A percentile compares a stretch with the other conserved stretches of the same genome.
Conservation (phyloP, 1,140 invertebrate species). For the Camponotus floridanus region DNA sequence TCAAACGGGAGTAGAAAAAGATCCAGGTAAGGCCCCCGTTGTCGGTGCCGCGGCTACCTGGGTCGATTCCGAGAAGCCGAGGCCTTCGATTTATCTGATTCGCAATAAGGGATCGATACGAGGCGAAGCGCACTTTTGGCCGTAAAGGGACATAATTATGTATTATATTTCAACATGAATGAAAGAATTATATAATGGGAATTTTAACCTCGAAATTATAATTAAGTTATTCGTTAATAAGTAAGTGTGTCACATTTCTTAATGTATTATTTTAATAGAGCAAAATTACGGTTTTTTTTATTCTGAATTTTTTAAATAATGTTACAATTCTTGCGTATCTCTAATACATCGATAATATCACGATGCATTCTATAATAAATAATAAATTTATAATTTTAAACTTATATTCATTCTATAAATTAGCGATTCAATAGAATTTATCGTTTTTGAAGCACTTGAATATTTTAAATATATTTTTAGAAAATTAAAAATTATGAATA, state of each 20-base stretch:
- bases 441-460: too few relatives aligned
- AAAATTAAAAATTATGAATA: background rate
- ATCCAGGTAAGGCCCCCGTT: constrained; percentile 33
- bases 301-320: constrained; percentile 1
- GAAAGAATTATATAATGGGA: background rate
- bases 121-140: constrained; percentile 41
- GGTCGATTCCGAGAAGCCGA: constrained; percentile 78
- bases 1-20: constrained; percentile 37
- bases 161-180: constrained; percentile 17
- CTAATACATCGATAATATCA: background rate
- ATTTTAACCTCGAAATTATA: background rate
- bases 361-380: background rate
- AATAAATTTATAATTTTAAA: constrained; percentile 18
- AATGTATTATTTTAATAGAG: background rate
- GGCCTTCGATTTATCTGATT: constrained; percentile 81
- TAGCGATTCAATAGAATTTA: too few relatives aligned
- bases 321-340: background rate
- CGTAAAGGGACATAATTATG: constrained; percentile 42
- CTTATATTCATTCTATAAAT: too few relatives aligned
- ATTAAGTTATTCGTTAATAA: too few relatives aligned
- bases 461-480: background rate
- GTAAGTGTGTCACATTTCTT: background rate
- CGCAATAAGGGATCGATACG: constrained; percentile 78
- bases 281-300: background rate
- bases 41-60: constrained; percentile 76